Base-by-base conservation (phyloP, 2,113 vertebrate species). In the Nyctereutes procyonoides region DNA sequence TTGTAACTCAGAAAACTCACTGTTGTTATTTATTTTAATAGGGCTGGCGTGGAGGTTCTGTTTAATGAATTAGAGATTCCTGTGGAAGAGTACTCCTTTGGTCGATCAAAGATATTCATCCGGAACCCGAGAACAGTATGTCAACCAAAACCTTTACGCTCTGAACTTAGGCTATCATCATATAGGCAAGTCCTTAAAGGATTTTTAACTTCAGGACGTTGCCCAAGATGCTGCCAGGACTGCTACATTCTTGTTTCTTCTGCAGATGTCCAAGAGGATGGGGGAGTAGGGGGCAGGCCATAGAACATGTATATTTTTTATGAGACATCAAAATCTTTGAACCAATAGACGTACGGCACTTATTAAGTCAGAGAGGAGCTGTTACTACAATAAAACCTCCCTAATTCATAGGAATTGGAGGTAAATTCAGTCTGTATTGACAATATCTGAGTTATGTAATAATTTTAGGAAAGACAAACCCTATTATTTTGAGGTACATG, bases 101-200 rank as follows among this genome's bases (percentile, higher is more conserved):
- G 99, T 15, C 99, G 99, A 98, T 99, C 99, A 85, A 99, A 99
- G 98, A 99, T 99, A 98, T 99, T 99, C 98, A 99, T 99, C 98
- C 99, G 99, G 98, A 99, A 99, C 98, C 99, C 99, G 73, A 99
- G 99, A 99, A 99, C 99, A 89, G 99, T 99, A 98, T 60, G 99
- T 98, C 43, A 93, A 93, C 83, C 38, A 81, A 92, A 91, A 95
- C 38, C 24, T 96, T 93, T 96, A 83, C 38, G 4, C 32, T 71
- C 86, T 56, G 71, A 87, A 48, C 71, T 80, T 14, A 22, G 26
- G 6, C 65, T 74, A 28, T n/a, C 43, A 20, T 55, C 26, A 14
- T 43, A 24, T 24, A 53, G 35, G 19, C 67, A 62, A 53, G 20
- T 83, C 89, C 76, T 94, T 71, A 83, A 48, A 88, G 71, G 16